Evolutionary conservation across 2,888 invertebrate genomes (phyloP).

Genomic region (Hypena proboscidalis): DNA sequence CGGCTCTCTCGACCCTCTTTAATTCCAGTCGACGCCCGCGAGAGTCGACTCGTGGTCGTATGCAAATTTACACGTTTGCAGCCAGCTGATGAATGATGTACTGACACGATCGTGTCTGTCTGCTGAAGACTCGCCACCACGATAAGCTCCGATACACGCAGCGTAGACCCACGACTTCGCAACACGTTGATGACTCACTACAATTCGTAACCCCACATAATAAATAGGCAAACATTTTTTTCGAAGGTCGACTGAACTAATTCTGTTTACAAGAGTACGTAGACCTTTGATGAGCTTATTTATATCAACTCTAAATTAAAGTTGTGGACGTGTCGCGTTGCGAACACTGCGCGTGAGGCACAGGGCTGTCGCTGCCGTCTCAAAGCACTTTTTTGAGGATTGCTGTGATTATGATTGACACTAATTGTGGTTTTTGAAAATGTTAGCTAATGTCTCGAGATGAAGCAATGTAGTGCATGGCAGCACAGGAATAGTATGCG

Average conservation of each 20-base stretch:
- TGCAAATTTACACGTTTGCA: conserved; percentile 74
- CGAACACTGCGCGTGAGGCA: background rate
- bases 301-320: conserved; percentile 37
- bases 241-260: conserved; percentile 38
- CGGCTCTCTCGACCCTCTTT: conserved; percentile 73
- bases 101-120: conserved; percentile 56
- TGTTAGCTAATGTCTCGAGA: conserved; percentile 54
- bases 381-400: conserved; percentile 39
- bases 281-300: conserved; percentile 47
- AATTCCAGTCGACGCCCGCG: conserved; percentile 72
- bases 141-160: conserved; percentile 38
- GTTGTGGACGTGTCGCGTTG: conserved; percentile 10
- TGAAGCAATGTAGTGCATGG: conserved; percentile 66
- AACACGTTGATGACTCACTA: conserved; percentile 34
- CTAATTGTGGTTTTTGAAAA: conserved; percentile 46
- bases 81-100: conserved; percentile 76
- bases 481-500: conserved; percentile 73
- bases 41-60: conserved; percentile 64
- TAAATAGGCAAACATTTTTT: conserved; percentile 42
- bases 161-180: conserved; percentile 28
- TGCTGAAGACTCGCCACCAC: conserved; percentile 20
- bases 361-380: conserved; percentile 27
- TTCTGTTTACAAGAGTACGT: conserved; percentile 40
- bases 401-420: conserved; percentile 43
- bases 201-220: conserved; percentile 27